A percentile compares a stretch with the other conserved stretches of the same genome.
Evolutionary conservation across 2,888 invertebrate genomes (phyloP).

Genomic region (Cosmopolites sordidus): DNA sequence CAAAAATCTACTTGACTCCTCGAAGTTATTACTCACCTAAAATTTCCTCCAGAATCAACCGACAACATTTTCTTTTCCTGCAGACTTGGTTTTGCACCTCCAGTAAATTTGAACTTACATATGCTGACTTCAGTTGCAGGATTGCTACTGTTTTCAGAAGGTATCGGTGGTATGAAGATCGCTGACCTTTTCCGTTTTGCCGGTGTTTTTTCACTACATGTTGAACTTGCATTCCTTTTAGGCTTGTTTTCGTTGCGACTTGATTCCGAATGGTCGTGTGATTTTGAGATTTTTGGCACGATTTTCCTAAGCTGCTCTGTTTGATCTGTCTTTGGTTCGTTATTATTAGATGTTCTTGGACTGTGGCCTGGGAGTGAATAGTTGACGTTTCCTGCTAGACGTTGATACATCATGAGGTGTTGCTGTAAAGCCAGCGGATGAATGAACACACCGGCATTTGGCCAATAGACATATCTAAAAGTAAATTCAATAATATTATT

Average conservation of each 20-base stretch:
- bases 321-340: conserved; percentile 41
- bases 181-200: conserved; percentile 76
- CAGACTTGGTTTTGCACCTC: conserved; percentile 81
- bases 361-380: conserved; percentile 38
- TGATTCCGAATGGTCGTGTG: conserved; percentile 48
- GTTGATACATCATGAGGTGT: conserved; percentile 69
- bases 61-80: conserved; percentile 91
- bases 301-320: conserved; percentile 33
- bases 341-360: conserved; percentile 32
- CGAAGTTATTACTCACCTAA: conserved; percentile 61
- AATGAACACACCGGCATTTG: conserved; percentile 64
- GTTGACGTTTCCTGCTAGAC: conserved; percentile 57
- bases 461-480: conserved; percentile 61
- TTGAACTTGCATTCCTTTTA: conserved; percentile 44
- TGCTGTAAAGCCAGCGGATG: conserved; percentile 71
- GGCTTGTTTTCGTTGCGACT: conserved; percentile 38
- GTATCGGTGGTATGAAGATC: conserved; percentile 80
- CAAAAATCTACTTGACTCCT: too few relatives aligned
- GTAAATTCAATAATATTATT: too few relatives aligned
- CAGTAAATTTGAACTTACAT: conserved; percentile 90
- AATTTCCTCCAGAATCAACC: conserved; percentile 85
- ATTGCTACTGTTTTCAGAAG: conserved; percentile 67
- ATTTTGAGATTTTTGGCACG: conserved; percentile 42
- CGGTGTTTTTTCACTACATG: conserved; percentile 45
- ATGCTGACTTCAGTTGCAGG: conserved; percentile 76